Base-by-base conservation (phyloP, 2,888 invertebrate genomes). In the Pasiphila rectangulata region DNA sequence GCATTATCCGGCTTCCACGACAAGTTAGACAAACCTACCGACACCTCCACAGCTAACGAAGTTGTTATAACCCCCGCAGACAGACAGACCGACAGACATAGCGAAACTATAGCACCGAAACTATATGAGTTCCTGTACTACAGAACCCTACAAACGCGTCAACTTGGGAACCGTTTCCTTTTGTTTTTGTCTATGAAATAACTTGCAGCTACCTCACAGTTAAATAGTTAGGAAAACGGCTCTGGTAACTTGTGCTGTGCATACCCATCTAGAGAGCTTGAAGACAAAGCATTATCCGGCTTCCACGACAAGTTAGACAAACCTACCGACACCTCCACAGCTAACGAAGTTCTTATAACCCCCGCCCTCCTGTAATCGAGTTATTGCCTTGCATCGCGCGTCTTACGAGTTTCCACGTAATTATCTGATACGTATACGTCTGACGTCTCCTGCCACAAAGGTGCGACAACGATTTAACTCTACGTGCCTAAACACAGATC, bases 321-420 rank as follows among this genome's bases (percentile, higher is more conserved):
- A 72, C 75, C 71, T 81, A 81, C 77, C 79, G 80, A 83, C 83
- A 85, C 84, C 85, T 85, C 74, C 81, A 77, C 64, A 77, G 72
- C 83, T 87, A 86, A 86, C 85, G 83, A 87, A 86, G 86, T 87
- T 86, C 85, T 83, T 82, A 79, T 82, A 84, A 85, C 85, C 72
- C 66, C 69, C 68, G 64, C 61, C 64, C 50, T 43, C 52, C 65
- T 61, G 69, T 86, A 85, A 86, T 85, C 75, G 72, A 83, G 82
- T 87, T 86, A 85, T 79, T 77, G 78, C 78, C 75, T 69, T 74
- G 80, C 80, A 81, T 83, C 82, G 79, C 80, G n/a, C 73, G 79
- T 77, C 81, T 81, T 77, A 65, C 59, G 66, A 67, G 66, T 70
- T 65, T 68, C 72, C 67, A 27, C 52, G 48, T 67, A 71, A 70